These are phyloP conservation scores for Reinhardtius hippoglossoides DNA, from an alignment of 2,113 vertebrate genomes.

Conservation along the genomic window DNA sequence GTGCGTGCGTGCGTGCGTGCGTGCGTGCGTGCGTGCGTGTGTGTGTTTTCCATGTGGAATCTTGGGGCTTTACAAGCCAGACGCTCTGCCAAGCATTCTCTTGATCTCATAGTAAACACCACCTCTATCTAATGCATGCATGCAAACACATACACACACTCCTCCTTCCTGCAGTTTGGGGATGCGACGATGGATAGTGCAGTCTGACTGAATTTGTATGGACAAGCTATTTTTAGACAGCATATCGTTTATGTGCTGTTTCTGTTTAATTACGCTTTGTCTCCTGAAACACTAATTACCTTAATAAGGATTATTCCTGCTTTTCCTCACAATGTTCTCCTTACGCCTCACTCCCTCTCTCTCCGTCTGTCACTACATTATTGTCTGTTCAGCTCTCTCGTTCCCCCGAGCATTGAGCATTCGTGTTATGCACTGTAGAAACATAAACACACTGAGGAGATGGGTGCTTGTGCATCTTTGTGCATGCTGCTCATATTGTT, in stretches of 20 bases:
- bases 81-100: conserved; percentile 66
- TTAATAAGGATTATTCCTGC: conserved; percentile 65
- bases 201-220: conserved; percentile 21
- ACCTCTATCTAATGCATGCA: conserved; percentile 32
- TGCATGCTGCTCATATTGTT: neutral
- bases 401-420: neutral
- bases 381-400: conserved; percentile 27
- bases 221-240: conserved; percentile 62
- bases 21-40: conserved; percentile 15
- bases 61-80: conserved; percentile 66
- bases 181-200: neutral
- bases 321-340: conserved; percentile 40
- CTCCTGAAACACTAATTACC: conserved; percentile 70
- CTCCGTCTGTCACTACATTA: conserved; percentile 11
- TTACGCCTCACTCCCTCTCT: neutral
- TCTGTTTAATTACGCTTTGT: conserved; percentile 68
- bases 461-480: too few relatives aligned
- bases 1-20: conserved; percentile 34
- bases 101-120: conserved; percentile 71
- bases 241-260: conserved; percentile 58
- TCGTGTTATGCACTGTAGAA: conserved; percentile 1
- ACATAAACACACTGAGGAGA: neutral
- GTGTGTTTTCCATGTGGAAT: conserved; percentile 61
- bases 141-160: neutral
- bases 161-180: conserved; percentile 7